These are phyloP conservation scores for Sebastes cheni DNA, from an alignment of 2,797 vertebrate genomes.

Conservation along the genomic window DNA sequence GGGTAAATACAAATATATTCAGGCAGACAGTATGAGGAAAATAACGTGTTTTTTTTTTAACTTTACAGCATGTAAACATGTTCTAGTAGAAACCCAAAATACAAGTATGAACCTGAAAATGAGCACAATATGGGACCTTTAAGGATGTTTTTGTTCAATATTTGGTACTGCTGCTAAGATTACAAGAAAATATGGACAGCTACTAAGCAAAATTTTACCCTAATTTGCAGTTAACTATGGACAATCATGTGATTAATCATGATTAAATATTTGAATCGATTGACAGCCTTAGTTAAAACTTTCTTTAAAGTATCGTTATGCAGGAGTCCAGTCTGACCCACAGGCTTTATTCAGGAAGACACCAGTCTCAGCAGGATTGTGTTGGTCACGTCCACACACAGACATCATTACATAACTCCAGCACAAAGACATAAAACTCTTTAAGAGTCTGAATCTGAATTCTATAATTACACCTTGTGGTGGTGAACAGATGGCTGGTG, in stretches of 20 bases:
- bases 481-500: conserved; percentile 70
- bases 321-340: conserved; percentile 1
- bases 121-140: too few species aligned
- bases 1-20: too few species aligned
- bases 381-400: conserved; percentile 28
- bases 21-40: too few species aligned
- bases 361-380: conserved; percentile 2
- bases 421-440: conserved; percentile 48
- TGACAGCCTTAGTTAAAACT: not conserved
- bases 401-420: conserved; percentile 56
- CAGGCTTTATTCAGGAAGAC: conserved; percentile 11
- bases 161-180: too few species aligned
- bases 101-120: rapidly evolving
- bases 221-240: rapidly evolving
- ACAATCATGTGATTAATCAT: not conserved
- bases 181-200: too few species aligned
- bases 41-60: rapidly evolving
- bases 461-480: conserved; percentile 61
- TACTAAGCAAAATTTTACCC: too few species aligned
- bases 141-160: too few species aligned
- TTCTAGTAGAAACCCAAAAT: too few species aligned
- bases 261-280: too few species aligned
- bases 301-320: not conserved
- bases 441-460: conserved; percentile 25
- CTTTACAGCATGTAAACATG: too few species aligned